Evolutionary conservation across 2,797 vertebrate species (phyloP).

Genomic region (Bufotes viridis): DNA sequence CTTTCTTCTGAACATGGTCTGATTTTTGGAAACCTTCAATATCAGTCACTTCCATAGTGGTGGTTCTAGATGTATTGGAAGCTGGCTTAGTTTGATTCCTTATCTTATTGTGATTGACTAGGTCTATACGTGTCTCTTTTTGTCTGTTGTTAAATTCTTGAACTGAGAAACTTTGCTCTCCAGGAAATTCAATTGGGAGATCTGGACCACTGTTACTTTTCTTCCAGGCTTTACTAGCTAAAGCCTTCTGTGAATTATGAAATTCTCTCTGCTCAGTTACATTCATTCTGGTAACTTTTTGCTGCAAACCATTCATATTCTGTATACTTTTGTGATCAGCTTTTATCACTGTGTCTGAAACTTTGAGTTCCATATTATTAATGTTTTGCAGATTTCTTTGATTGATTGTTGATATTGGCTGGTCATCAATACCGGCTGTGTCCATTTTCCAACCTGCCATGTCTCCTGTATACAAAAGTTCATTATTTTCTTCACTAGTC

Average conservation of each 20-base stretch:
- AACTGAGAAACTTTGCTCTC: conserved; percentile 58
- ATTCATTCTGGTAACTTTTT: conserved; percentile 63
- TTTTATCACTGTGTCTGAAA: conserved; percentile 68
- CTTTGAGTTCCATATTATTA: conserved; percentile 70
- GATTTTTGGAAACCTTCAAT: conserved; percentile 47
- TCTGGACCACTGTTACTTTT: conserved; percentile 40
- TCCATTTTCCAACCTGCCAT: conserved; percentile 81
- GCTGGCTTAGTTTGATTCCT: conserved; percentile 57
- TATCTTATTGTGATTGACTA: conserved; percentile 51
- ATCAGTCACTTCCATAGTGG: conserved; percentile 43
- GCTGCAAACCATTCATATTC: conserved; percentile 72
- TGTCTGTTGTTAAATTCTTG: conserved; percentile 41
- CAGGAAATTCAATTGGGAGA: conserved; percentile 48
- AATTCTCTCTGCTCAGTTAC: conserved; percentile 30
- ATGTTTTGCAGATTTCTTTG: conserved; percentile 74
- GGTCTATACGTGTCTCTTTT: conserved; percentile 56
- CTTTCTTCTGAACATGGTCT: conserved; percentile 62
- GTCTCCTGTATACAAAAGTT: conserved; percentile 79
- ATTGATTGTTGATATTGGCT: conserved; percentile 72
- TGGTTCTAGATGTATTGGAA: conserved; percentile 39
- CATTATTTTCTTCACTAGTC: conserved; percentile 74
- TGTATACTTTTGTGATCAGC: conserved; percentile 73
- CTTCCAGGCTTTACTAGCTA: conserved; percentile 45
- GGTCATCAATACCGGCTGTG: conserved; percentile 78
- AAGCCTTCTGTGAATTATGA: conserved; percentile 60